These are phyloP conservation scores for Silurus lanzhouensis DNA, from an alignment of 2,797 vertebrate genomes.

Conservation along the genomic window DNA sequence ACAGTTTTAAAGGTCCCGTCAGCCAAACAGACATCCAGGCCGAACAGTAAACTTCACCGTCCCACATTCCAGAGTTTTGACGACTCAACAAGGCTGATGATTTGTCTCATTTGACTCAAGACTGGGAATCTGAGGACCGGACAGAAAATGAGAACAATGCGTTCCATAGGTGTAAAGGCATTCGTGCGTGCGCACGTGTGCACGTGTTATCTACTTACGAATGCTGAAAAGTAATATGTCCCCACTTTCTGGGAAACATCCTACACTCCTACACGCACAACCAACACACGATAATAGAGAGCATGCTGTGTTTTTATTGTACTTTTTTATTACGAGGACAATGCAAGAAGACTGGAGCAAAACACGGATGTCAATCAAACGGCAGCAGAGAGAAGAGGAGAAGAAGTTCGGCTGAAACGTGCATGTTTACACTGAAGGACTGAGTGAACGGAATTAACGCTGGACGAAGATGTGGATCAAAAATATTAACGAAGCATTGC, in stretches of 20 bases:
- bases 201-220: neutral
- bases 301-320: constrained; percentile 48
- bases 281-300: constrained; percentile 32
- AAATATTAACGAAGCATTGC: neutral
- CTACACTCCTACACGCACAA: constrained; percentile 33
- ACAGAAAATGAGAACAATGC: constrained; percentile 46
- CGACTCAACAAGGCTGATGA: constrained; percentile 49
- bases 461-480: neutral
- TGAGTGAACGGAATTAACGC: neutral
- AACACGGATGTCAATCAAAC: constrained; percentile 23
- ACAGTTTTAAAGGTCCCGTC: constrained; percentile 84
- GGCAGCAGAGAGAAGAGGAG: neutral
- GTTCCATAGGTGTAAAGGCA: constrained; percentile 48
- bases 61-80: constrained; percentile 30
- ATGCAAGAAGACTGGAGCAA: constrained; percentile 16
- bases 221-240: constrained; percentile 24
- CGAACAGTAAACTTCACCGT: constrained; percentile 79
- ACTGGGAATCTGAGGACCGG: constrained; percentile 35
- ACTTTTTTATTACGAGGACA: constrained; percentile 33
- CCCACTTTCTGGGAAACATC: constrained; percentile 13
- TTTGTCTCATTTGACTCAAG: constrained; percentile 39
- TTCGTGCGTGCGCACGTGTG: constrained; percentile 14
- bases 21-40: constrained; percentile 85
- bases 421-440: constrained; percentile 44
- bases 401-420: neutral